These are phyloP conservation scores for Onychorhynchus coronatus DNA, from an alignment of 2,113 vertebrate species.

Conservation along the genomic window DNA sequence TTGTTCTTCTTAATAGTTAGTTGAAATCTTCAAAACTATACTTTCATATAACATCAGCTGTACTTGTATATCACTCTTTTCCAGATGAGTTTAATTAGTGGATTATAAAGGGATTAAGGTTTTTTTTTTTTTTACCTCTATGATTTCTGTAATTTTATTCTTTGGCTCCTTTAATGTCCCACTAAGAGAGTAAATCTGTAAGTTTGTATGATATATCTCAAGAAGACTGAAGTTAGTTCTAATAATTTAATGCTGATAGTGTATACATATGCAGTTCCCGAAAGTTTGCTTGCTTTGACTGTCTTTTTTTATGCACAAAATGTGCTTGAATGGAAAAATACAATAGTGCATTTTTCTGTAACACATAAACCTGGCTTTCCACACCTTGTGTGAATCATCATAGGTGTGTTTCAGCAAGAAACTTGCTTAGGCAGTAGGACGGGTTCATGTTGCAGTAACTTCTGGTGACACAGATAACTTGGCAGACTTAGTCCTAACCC, in stretches of 20 bases:
- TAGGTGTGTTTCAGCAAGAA: conserved; percentile 46
- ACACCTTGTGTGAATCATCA: conserved; percentile 55
- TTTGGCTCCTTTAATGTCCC: neutral
- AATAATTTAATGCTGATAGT: neutral
- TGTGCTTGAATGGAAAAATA: conserved; percentile 62
- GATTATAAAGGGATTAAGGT: neutral
- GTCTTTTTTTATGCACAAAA: neutral
- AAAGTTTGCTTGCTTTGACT: neutral
- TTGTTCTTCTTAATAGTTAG: neutral
- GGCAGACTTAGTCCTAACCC: neutral
- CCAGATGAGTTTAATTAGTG: neutral
- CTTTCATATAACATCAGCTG: neutral
- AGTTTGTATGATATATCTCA: neutral
- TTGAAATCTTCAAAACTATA: neutral
- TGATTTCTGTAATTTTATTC: neutral
- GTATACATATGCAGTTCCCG: neutral
- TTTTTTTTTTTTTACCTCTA: neutral
- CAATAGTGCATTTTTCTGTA: conserved; percentile 50
- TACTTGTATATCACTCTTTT: neutral
- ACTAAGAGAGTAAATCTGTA: neutral
- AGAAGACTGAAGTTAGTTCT: neutral
- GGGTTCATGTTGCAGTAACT: conserved; percentile 62
- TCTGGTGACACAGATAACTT: conserved; percentile 42
- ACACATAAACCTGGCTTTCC: conserved; percentile 41
- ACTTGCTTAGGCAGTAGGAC: conserved; percentile 67